Percentiles rank a stretch among this genome's conserved stretches.
Conservation (phyloP, 2,797 vertebrate species). For the Sebastes taczanowskii region DNA sequence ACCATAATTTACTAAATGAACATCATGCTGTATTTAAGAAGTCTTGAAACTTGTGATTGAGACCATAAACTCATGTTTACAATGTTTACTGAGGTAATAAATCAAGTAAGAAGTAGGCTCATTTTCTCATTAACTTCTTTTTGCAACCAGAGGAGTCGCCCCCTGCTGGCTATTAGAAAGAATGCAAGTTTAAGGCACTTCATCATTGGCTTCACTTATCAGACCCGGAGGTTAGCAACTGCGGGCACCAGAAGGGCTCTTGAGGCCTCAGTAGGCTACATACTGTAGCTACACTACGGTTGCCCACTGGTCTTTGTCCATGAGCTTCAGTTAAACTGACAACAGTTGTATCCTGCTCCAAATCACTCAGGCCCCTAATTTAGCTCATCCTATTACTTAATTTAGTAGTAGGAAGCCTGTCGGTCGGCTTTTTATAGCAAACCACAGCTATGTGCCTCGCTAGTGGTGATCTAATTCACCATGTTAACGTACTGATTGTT, state of each 20-base stretch:
- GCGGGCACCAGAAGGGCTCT: too few relatives aligned
- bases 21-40: too few relatives aligned
- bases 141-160: too few relatives aligned
- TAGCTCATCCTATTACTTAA: neutral
- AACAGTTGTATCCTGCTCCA: neutral
- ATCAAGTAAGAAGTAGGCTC: too few relatives aligned
- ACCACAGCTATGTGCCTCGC: neutral
- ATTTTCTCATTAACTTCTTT: too few relatives aligned
- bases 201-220: too few relatives aligned
- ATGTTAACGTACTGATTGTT: neutral
- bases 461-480: neutral
- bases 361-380: neutral
- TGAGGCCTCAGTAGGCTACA: neutral
- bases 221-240: too few relatives aligned
- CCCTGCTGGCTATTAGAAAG: too few relatives aligned
- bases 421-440: neutral
- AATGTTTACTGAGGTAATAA: too few relatives aligned
- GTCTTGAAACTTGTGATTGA: rapidly evolving
- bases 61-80: too few relatives aligned
- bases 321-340: neutral
- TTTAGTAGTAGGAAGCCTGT: neutral
- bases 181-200: too few relatives aligned
- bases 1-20: too few relatives aligned
- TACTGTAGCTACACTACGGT: neutral
- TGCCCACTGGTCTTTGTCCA: neutral